These are phyloP conservation scores for Fundulus diaphanus DNA, from an alignment of 2,797 vertebrate species.

Conservation along the genomic window DNA sequence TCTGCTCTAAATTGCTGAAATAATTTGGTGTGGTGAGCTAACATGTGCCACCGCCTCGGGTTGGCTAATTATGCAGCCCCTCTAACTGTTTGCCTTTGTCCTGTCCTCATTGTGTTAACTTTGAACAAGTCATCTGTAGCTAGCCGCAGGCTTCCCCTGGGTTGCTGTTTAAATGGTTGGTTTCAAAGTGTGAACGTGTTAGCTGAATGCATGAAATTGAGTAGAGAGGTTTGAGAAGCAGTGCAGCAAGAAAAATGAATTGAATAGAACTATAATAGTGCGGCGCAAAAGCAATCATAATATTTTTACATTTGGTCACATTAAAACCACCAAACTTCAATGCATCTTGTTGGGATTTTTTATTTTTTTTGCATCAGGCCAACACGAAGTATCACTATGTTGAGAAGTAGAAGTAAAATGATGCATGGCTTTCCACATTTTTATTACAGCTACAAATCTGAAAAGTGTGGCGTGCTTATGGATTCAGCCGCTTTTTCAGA, in stretches of 20 bases:
- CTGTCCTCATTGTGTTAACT: slow-evolving; percentile 66
- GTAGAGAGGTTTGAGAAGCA: slow-evolving; percentile 1
- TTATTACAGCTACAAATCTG: background rate
- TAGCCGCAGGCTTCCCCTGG: slow-evolving; percentile 58
- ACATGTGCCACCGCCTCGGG: slow-evolving; percentile 46
- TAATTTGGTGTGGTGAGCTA: slow-evolving; percentile 49
- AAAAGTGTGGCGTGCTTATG: background rate
- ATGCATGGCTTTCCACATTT: no score
- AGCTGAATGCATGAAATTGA: slow-evolving; percentile 49
- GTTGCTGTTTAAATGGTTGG: slow-evolving; percentile 42
- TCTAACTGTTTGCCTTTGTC: slow-evolving; percentile 61
- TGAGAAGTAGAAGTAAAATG: no score
- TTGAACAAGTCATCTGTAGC: slow-evolving; percentile 61
- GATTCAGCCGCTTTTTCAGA: no score
- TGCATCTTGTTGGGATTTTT: no score
- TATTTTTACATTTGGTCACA: no score
- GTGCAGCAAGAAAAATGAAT: background rate
- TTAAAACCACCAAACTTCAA: background rate
- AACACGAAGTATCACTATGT: background rate
- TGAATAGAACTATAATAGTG: slow-evolving; percentile 3
- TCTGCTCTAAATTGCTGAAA: slow-evolving; percentile 37
- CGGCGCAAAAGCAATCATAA: background rate
- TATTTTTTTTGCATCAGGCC: background rate
- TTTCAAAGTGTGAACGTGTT: slow-evolving; percentile 64
- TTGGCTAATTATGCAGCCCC: slow-evolving; percentile 59